Conservation (phyloP, 2,797 vertebrate genomes). For the Cyclura pinguis region DNA sequence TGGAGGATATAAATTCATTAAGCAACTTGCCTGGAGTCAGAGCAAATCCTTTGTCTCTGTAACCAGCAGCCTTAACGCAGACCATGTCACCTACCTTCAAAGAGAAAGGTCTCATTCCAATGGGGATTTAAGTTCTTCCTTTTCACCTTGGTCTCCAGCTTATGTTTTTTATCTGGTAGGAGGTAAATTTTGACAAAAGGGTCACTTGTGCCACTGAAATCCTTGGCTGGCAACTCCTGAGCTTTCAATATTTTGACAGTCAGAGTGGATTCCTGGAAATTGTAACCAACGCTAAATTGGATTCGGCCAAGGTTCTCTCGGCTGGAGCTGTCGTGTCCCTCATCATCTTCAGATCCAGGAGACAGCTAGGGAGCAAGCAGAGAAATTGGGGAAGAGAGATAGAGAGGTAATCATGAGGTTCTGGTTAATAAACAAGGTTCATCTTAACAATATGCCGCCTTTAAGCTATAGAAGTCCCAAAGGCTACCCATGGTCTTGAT, state of each 20-base stretch:
- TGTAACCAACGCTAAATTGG: constrained; percentile 97
- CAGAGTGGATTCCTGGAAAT: constrained; percentile 98
- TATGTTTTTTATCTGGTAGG: constrained; percentile 99
- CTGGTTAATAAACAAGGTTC: neutral
- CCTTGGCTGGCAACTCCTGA: constrained; percentile 96
- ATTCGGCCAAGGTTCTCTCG: constrained; percentile 93
- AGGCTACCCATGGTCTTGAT: neutral
- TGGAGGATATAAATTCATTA: neutral
- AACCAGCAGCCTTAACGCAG: neutral
- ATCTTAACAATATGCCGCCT: neutral
- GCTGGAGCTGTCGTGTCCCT: constrained; percentile 89
- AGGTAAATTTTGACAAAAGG: constrained; percentile 99
- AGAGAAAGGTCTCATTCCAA: constrained; percentile 99
- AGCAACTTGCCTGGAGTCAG: neutral
- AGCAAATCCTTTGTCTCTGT: neutral
- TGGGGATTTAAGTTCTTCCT: constrained; percentile 98
- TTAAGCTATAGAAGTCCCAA: neutral
- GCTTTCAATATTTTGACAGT: constrained; percentile 98
- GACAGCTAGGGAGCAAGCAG: constrained; percentile 83
- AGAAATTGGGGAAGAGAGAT: neutral
- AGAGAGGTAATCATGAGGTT: neutral
- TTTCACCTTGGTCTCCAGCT: constrained; percentile 99
- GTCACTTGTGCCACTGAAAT: constrained; percentile 98
- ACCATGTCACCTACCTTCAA: constrained; percentile 85
- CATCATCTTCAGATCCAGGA: constrained; percentile 95